A percentile compares a stretch with the other conserved stretches of the same genome.
phyloP scores from a whole-genome alignment of 2,888 invertebrate species.

The Drosophila ustulata region DNA sequence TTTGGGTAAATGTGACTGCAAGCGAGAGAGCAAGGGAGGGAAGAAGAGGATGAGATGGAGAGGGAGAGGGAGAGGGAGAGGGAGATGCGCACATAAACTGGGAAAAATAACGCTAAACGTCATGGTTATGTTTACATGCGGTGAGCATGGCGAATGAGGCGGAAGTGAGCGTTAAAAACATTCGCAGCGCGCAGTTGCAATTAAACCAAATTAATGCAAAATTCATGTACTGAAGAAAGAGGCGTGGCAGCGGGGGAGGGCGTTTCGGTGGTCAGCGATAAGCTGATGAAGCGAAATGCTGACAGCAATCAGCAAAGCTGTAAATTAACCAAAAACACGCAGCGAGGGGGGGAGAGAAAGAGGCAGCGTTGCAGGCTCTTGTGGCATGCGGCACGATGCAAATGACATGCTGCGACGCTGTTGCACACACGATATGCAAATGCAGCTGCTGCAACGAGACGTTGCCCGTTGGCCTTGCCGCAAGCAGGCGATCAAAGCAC shows the following conservation, averaged over 20 bases:
- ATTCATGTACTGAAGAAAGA: slow-evolving; percentile 20
- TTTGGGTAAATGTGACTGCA: slow-evolving; percentile 34
- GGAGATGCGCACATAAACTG: slow-evolving; percentile 54
- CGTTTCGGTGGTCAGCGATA: slow-evolving; percentile 6
- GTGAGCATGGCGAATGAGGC: slow-evolving; percentile 64
- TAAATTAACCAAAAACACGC: slow-evolving; percentile 61
- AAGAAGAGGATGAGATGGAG: background rate
- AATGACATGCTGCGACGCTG: slow-evolving; percentile 15
- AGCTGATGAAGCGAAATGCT: slow-evolving; percentile 36
- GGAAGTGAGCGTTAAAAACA: slow-evolving; percentile 71
- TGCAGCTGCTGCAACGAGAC: background rate
- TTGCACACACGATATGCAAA: slow-evolving; percentile 11
- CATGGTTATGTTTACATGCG: slow-evolving; percentile 83
- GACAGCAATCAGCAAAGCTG: slow-evolving; percentile 65
- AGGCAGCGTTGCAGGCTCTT: background rate
- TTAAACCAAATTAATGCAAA: slow-evolving; percentile 71
- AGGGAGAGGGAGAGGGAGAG: slow-evolving; percentile 18
- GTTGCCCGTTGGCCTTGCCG: too few relatives aligned
- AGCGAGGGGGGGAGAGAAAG: background rate
- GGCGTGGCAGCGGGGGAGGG: too few relatives aligned
- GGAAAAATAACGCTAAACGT: slow-evolving; percentile 78
- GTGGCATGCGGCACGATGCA: slow-evolving; percentile 20
- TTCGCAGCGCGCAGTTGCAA: slow-evolving; percentile 50
- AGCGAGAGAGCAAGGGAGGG: background rate
- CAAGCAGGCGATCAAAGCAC: too few relatives aligned